phyloP scores from a whole-genome alignment of 2,888 invertebrate genomes.

The Autographa pulchrina region DNA sequence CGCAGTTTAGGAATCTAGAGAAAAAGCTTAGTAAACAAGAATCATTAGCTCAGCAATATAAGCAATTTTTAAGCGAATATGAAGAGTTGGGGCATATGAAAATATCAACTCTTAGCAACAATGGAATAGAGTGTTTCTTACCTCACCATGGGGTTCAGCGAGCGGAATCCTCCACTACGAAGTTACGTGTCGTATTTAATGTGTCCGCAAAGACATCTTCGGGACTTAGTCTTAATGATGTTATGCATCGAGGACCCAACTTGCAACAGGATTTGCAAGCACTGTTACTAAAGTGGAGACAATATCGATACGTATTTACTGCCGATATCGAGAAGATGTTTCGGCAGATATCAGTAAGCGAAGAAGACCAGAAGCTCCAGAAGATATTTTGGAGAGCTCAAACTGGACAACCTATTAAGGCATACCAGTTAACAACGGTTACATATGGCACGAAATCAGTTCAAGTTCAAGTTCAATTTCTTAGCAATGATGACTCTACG shows the following conservation, averaged over 20 bases:
- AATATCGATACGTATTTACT: neutral
- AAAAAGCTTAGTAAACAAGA: too few species aligned
- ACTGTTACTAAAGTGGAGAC: neutral
- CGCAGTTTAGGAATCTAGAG: too few species aligned
- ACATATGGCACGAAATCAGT: neutral
- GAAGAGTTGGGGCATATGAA: too few species aligned
- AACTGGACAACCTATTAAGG: neutral
- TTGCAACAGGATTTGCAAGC: slow-evolving; percentile 6
- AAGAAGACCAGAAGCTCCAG: slow-evolving; percentile 10
- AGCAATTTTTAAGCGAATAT: too few species aligned
- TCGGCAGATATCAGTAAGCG: neutral
- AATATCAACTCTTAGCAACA: too few species aligned
- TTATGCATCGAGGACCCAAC: slow-evolving; percentile 7
- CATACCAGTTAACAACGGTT: neutral
- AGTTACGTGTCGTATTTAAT: slow-evolving; percentile 6
- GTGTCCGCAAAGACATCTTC: slow-evolving; percentile 8
- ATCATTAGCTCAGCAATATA: too few species aligned
- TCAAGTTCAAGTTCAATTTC: too few species aligned
- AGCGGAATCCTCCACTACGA: too few species aligned
- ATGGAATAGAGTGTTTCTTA: neutral
- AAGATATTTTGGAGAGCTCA: slow-evolving; percentile 9
- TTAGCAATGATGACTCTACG: too few species aligned
- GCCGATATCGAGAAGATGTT: slow-evolving; percentile 15
- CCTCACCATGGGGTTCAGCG: too few species aligned
- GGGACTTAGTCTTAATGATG: neutral